Conservation (phyloP, 92 coral and sea anemone genomes). For the Palythoa grandis region DNA sequence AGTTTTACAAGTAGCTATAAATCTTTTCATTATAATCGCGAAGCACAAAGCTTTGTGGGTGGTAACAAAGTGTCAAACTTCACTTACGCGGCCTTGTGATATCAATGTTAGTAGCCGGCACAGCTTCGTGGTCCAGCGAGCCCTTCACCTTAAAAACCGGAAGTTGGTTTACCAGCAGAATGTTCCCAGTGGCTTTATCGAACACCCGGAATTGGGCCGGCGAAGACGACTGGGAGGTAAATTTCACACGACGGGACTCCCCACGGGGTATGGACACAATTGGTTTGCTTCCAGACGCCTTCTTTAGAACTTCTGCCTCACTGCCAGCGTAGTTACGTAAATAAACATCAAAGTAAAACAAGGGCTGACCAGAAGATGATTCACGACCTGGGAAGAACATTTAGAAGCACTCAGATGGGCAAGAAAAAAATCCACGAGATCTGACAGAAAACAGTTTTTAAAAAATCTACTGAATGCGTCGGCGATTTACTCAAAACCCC, state of each 20-base stretch:
- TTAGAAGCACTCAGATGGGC: not conserved
- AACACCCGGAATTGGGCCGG: conserved; percentile 77
- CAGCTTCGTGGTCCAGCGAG: not conserved
- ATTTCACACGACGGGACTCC: conserved; percentile 68
- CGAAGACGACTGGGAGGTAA: conserved; percentile 63
- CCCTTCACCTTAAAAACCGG: conserved; percentile 5
- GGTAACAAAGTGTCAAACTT: not conserved
- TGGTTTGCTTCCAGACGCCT: conserved; percentile 70
- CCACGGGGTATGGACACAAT: conserved; percentile 75
- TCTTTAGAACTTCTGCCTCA: conserved; percentile 72
- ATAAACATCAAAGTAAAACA: conserved; percentile 75
- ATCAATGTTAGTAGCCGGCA: conserved; percentile 1
- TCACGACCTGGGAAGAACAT: conserved; percentile 75
- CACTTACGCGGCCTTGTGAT: conserved; percentile 42
- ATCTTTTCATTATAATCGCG: too few species aligned
- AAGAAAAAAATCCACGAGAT: not conserved
- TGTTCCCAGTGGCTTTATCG: conserved; percentile 56
- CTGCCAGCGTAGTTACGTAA: conserved; percentile 86
- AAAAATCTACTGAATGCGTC: too few species aligned
- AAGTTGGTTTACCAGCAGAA: conserved; percentile 11
- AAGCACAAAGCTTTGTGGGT: not conserved
- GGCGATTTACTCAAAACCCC: too few species aligned
- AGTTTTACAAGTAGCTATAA: too few species aligned
- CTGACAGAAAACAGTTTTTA: too few species aligned
- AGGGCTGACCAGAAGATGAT: conserved; percentile 65